phyloP scores from a whole-genome alignment of 2,888 invertebrate species.

The Celastrina argiolus region DNA sequence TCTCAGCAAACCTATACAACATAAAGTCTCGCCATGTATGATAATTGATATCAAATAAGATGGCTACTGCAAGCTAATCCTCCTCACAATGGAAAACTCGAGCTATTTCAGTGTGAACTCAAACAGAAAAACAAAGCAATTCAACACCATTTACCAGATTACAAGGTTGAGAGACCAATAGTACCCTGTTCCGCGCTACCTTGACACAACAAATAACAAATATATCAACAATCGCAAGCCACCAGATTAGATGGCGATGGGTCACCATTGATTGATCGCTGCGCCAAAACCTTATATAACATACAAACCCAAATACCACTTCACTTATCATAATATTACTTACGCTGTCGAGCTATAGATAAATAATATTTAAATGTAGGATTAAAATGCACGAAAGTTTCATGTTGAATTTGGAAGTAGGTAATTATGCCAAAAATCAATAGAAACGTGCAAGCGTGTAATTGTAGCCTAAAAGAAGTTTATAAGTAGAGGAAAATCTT shows the following conservation, averaged over 20 bases:
- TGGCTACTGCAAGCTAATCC: no score
- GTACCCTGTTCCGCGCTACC: background rate
- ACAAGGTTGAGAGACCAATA: background rate
- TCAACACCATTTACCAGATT: background rate
- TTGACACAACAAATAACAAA: background rate
- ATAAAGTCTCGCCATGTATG: no score
- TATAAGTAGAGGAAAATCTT: background rate
- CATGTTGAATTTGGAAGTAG: background rate
- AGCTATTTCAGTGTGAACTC: no score
- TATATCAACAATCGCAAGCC: background rate
- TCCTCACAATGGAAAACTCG: no score
- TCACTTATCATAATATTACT: background rate
- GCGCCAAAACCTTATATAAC: conserved; percentile 11
- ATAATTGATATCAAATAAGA: no score
- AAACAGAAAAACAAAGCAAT: no score
- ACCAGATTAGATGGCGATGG: conserved; percentile 6
- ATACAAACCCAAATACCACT: background rate
- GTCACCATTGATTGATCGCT: conserved; percentile 18
- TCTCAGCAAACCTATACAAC: no score
- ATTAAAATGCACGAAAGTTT: background rate
- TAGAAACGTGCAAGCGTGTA: background rate
- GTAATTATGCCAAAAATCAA: background rate
- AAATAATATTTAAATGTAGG: background rate
- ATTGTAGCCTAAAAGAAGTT: background rate
- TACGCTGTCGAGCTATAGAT: background rate